Evolutionary conservation across 2,888 invertebrate species (phyloP).

Genomic region (Volucella bombylans): DNA sequence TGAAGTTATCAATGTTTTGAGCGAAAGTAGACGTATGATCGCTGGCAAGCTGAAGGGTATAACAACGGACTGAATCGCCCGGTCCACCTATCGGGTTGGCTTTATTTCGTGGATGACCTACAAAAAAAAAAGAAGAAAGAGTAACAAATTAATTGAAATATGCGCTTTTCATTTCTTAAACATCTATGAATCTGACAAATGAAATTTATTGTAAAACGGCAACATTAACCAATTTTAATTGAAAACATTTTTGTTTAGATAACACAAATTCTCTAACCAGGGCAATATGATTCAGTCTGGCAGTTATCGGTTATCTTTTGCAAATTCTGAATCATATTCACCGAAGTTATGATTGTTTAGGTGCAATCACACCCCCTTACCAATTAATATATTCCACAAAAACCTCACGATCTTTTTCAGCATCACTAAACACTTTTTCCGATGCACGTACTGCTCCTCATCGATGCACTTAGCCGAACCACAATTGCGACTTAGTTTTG

Average conservation of each 20-base stretch:
- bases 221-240: no score
- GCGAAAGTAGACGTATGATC: constrained; percentile 95
- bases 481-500: constrained; percentile 58
- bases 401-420: constrained; percentile 76
- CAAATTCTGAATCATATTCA: neutral
- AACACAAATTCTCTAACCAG: neutral
- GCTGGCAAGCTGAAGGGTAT: constrained; percentile 90
- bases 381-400: constrained; percentile 77
- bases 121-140: constrained; percentile 69
- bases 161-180: neutral
- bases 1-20: constrained; percentile 95
- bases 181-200: no score
- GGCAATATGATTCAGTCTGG: constrained; percentile 44
- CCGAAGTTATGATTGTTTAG: no score
- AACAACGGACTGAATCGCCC: constrained; percentile 89
- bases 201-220: no score
- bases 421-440: constrained; percentile 63
- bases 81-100: constrained; percentile 84
- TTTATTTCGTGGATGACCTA: constrained; percentile 89
- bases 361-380: no score
- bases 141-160: neutral
- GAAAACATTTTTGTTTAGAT: no score
- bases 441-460: constrained; percentile 77
- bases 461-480: constrained; percentile 76
- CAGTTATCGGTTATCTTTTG: neutral